phyloP scores from a whole-genome alignment of 1,140 invertebrate species.

The Andricus grossulariae region DNA sequence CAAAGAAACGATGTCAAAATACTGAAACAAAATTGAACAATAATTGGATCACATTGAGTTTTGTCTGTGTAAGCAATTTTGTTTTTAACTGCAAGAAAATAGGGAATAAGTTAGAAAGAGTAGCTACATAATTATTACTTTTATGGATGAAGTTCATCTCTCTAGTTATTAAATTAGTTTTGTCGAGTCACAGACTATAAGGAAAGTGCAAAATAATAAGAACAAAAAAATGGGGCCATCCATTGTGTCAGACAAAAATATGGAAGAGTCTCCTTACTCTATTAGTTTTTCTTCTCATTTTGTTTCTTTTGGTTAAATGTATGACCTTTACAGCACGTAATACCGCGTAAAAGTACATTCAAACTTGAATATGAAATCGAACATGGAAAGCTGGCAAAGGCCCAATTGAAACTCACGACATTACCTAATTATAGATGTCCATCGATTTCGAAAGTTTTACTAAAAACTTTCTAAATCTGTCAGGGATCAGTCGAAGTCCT shows the following conservation, averaged over 20 bases:
- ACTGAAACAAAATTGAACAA: too few species aligned
- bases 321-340: slow-evolving; percentile 34
- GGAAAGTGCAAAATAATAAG: not conserved
- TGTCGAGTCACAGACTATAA: not conserved
- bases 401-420: slow-evolving; percentile 52
- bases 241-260: not conserved
- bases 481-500: not conserved
- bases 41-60: too few species aligned
- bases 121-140: not conserved
- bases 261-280: not conserved
- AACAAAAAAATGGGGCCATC: slow-evolving; percentile 20
- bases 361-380: slow-evolving; percentile 67
- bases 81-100: not conserved
- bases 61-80: too few species aligned
- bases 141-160: not conserved
- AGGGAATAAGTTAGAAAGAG: too few species aligned
- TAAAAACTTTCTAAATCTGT: not conserved
- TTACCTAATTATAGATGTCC: not conserved
- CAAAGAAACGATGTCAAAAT: too few species aligned
- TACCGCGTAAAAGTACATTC: slow-evolving; percentile 50
- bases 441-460: not conserved
- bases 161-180: not conserved
- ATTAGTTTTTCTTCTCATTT: slow-evolving; percentile 18
- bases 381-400: slow-evolving; percentile 59
- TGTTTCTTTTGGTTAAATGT: slow-evolving; percentile 5